These are phyloP conservation scores for Isaurus tuberculatus DNA, from an alignment of 92 coral and sea anemone species.

Conservation along the genomic window DNA sequence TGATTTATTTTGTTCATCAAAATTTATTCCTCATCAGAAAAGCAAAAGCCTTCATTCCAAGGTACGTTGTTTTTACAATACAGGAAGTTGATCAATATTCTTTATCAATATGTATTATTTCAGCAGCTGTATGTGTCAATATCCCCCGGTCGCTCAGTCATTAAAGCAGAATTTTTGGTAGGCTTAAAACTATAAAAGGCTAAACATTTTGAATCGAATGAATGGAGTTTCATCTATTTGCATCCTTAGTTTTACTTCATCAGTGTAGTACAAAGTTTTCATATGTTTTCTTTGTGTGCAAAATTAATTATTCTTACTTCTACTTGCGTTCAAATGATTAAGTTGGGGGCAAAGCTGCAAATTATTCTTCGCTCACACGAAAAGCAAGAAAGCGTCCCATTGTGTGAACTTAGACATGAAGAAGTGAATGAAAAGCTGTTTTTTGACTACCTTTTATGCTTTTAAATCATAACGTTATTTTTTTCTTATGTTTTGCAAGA, in stretches of 20 bases:
- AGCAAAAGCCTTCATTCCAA: background rate
- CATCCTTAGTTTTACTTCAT: background rate
- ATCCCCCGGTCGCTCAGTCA: conserved; percentile 1
- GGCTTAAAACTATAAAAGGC: background rate
- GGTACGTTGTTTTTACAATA: background rate
- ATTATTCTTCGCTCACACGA: background rate
- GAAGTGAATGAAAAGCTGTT: background rate
- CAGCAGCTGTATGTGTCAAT: conserved; percentile 4
- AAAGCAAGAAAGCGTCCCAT: background rate
- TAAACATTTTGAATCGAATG: background rate
- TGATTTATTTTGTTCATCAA: background rate
- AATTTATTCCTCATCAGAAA: background rate
- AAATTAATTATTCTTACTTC: conserved; percentile 39
- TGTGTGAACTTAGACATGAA: background rate
- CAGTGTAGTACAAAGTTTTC: background rate
- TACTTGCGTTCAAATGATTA: background rate
- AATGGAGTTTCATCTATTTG: background rate
- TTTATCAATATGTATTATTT: background rate
- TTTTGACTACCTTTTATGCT: background rate
- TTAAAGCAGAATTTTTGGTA: background rate
- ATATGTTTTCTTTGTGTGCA: conserved; percentile 2
- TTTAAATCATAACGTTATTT: background rate
- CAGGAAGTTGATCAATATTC: conserved; percentile 25
- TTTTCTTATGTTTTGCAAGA: background rate
- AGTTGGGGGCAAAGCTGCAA: background rate